Evolutionary conservation across 1,140 invertebrate species (phyloP), one percentile per base, ranked within the genome.

Genomic region (Drosophila truncata): DNA sequence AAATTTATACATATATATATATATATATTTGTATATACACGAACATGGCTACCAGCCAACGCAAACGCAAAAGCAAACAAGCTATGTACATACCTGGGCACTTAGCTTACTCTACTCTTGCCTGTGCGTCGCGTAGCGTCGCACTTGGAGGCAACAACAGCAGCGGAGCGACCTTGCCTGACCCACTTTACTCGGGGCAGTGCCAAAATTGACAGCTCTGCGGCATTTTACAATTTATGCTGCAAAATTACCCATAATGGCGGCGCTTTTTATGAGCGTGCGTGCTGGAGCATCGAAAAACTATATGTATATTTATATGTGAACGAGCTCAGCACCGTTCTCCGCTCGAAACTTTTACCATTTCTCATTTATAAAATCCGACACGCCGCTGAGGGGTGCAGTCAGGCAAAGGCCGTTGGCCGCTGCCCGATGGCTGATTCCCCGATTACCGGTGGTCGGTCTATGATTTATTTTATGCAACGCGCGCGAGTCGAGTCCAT

Each of bases 171-270:
- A 86, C 87, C 87, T 91, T 91, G 87, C 73, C 84, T 91, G 87
- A 91, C 87, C 87, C 83, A 91, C 87, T 91, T 91, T 73, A 78
- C 65, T 65, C 71, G 75, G 69, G 70, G 74, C 73, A 85, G 84
- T 84, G 85, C 81, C 80, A 90, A 88, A 84, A 80, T 80, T 90
- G 81, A 88, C 85, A 88, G 81, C 78, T 81, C 54, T 81, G 85
- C 81, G 85, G 85, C 78, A 88, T 84, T 88, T 85, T 85, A 81
- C 67, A 78, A 81, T 90, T 84, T 85, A 87, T 86, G 75, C 78
- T 80, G 60, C 65, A 80, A 60, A 80, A 82, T 77, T 80, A 77
- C 66, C 75, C 69, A 77, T 66, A 77, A 66, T 77, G 72, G 66
- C 54, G 57, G 66, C 62, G 66, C 82, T 72, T 75, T 41, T 59